Evolutionary conservation across 2,113 vertebrate genomes (phyloP).

Genomic region (Melanerpes formicivorus): DNA sequence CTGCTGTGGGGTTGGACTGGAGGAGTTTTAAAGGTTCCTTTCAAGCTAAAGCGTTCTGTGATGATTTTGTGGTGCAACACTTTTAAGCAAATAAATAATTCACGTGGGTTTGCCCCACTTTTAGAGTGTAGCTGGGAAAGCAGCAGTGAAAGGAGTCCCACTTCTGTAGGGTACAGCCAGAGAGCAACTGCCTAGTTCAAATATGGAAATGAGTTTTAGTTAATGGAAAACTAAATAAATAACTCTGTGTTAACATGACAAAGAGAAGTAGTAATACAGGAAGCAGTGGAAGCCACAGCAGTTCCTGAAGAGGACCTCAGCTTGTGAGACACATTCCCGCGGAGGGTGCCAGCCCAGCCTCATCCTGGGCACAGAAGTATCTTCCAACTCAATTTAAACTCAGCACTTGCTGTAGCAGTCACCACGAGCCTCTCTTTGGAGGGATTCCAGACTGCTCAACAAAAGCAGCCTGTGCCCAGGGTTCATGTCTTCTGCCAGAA

Average conservation of each 20-base stretch:
- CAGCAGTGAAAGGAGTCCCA: not conserved
- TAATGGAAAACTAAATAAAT: no score
- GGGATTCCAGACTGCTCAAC: not conserved
- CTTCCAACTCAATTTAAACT: not conserved
- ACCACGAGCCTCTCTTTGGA: not conserved
- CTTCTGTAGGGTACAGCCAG: not conserved
- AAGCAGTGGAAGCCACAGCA: not conserved
- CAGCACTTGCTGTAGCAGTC: not conserved
- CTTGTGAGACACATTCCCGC: not conserved
- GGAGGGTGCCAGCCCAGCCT: not conserved
- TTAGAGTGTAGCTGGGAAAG: not conserved
- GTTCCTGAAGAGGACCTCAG: not conserved
- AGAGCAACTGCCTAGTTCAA: not conserved
- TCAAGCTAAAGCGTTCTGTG: no score
- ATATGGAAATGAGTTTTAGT: not conserved
- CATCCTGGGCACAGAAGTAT: not conserved
- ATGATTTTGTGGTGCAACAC: not conserved
- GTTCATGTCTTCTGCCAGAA: not conserved
- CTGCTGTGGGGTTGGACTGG: no score
- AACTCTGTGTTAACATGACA: not conserved
- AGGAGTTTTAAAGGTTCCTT: no score
- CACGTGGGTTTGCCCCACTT: not conserved
- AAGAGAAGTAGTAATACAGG: not conserved
- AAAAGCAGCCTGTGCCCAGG: not conserved
- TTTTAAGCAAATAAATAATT: constrained; percentile 6